Base-by-base conservation (phyloP, 2,888 invertebrate genomes). In the Embidobia sp. region DNA sequence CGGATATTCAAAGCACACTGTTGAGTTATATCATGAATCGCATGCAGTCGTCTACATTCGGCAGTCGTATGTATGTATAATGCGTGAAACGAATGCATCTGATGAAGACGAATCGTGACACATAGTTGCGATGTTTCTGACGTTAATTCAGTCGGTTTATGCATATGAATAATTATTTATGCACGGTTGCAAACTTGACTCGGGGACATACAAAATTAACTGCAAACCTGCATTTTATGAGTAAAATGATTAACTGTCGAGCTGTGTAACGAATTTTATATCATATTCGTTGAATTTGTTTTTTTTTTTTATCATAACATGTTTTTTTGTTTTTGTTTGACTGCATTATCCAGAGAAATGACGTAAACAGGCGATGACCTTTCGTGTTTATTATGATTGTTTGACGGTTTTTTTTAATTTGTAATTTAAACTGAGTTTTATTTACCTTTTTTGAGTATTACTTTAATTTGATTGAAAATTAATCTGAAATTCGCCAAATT, bases 121-220 rank as follows among this genome's bases (percentile, higher is more conserved):
- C 53, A 53, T 16, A 61, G 46, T 53, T 16, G 53, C 61, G 5
- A 37, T 72, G 70, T 48, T 31, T 16, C 29, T 63, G 70, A 72
- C 70, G 16, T 72, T 61, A 72, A 72, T 72, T 61, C 37, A 63
- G 37, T 27, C 29, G 29, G 33, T 27, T 46, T 61, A 72, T 63
- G 70, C 40, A 63, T 63, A 46, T 72, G 70, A 72, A 72, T 63
- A 61, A 72, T 72, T 72, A 72, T 70, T 59, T 69, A 59, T 48
- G 53, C 67, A 10, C 57, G 40, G 57, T 67, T 57, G 57, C 49
- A 31, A 55, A 33, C 33, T 33, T n/a, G 18, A 48, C 48, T 29
- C n/a, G 19, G 18, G 6, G 31, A 40, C 49, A n/a, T n/a, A 16
- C 11, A 19, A 40, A 55, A 57, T 67, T 35, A 44, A 67, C 29